Conservation (phyloP, 2,888 invertebrate genomes). For the Pimpla rufipes region DNA sequence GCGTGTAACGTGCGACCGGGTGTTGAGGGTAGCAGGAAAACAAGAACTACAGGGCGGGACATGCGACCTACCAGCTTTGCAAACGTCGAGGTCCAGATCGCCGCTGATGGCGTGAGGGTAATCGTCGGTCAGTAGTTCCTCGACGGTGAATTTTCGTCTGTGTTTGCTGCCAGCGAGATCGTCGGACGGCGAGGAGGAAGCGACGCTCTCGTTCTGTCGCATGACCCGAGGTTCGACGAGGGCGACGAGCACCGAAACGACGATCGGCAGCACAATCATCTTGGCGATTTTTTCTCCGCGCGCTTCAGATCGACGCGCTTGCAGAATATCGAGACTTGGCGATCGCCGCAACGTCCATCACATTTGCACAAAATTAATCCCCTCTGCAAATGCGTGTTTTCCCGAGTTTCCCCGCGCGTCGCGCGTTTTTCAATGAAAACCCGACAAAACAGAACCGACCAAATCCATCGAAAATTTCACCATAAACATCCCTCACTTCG, state of each 20-base stretch:
- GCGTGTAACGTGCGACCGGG: slow-evolving; percentile 45
- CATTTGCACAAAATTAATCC: not conserved
- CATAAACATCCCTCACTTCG: not conserved
- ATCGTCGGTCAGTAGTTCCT: slow-evolving; percentile 88
- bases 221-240: slow-evolving; percentile 67
- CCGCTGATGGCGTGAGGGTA: slow-evolving; percentile 90
- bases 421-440: too few relatives aligned
- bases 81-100: slow-evolving; percentile 94
- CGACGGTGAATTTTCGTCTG: slow-evolving; percentile 87
- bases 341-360: not conserved
- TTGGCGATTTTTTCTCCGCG: slow-evolving; percentile 51
- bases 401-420: not conserved
- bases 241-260: slow-evolving; percentile 67
- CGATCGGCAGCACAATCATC: slow-evolving; percentile 74
- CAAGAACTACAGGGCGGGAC: not conserved
- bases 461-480: not conserved
- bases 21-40: slow-evolving; percentile 13
- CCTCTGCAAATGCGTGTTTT: too few relatives aligned
- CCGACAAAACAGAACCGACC: too few relatives aligned
- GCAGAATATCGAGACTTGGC: not conserved
- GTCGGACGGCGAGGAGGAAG: slow-evolving; percentile 15
- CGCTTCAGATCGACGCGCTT: not conserved
- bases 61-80: slow-evolving; percentile 92
- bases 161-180: slow-evolving; percentile 53
- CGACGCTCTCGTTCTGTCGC: slow-evolving; percentile 67